phyloP scores from a whole-genome alignment of 1,140 invertebrate genomes.

The Antheraea pernyi region DNA sequence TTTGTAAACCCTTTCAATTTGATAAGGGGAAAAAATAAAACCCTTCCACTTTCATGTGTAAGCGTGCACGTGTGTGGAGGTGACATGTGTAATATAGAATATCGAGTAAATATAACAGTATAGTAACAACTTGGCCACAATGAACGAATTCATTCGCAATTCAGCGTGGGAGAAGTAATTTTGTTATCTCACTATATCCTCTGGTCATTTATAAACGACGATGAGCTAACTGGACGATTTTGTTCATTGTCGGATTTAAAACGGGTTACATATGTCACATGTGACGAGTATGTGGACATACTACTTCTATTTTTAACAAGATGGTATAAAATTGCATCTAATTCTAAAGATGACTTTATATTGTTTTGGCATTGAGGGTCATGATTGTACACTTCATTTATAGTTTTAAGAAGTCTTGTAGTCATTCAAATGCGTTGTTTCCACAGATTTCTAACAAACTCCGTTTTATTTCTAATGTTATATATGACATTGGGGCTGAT shows the following conservation, averaged over 20 bases:
- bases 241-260: conserved; percentile 30
- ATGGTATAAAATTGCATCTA: not conserved
- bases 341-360: not conserved
- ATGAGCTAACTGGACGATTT: conserved; percentile 42
- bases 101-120: not conserved
- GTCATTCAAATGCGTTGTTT: not conserved
- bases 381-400: no score
- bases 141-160: conserved; percentile 27
- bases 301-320: not conserved
- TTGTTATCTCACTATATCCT: conserved; percentile 34
- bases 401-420: not conserved
- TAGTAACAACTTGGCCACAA: conserved; percentile 22
- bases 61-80: no score
- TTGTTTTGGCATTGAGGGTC: not conserved
- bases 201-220: conserved; percentile 36
- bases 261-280: conserved; percentile 2
- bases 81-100: no score
- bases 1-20: no score
- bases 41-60: no score
- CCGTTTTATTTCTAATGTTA: not conserved
- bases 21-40: no score
- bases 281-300: not conserved
- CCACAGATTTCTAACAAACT: not conserved
- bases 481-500: not conserved
- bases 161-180: conserved; percentile 36